Conservation (phyloP, 1,140 invertebrate genomes). For the Callitettix versicolor region DNA sequence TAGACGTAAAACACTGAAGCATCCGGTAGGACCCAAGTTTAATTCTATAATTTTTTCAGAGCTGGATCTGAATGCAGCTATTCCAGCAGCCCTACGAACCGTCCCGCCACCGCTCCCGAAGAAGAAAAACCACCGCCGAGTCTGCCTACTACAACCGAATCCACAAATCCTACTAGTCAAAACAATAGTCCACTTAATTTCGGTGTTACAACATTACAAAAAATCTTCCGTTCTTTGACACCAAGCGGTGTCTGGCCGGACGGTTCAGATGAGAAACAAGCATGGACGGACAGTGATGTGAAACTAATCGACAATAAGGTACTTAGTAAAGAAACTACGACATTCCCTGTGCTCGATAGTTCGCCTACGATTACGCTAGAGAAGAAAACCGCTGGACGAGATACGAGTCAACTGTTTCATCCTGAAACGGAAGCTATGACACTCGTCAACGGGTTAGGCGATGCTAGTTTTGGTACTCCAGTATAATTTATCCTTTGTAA, state of each 20-base stretch:
- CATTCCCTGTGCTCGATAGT: too few relatives aligned
- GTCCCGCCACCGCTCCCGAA: neutral
- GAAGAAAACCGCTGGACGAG: neutral
- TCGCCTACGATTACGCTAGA: neutral
- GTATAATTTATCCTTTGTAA: constrained; percentile 13
- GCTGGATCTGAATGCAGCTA: constrained; percentile 19
- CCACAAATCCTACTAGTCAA: neutral
- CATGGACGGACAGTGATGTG: neutral
- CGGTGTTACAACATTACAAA: constrained; percentile 25
- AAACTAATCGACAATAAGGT: neutral
- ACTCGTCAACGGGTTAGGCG: constrained; percentile 18
- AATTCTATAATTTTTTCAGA: constrained; percentile 9
- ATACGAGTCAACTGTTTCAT: constrained; percentile 17
- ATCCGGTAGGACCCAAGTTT: too few relatives aligned
- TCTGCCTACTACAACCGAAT: neutral
- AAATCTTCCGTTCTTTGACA: constrained; percentile 21
- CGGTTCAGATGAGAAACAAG: constrained; percentile 5
- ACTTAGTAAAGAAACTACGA: neutral
- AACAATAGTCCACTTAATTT: constrained; percentile 17
- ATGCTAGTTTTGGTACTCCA: constrained; percentile 22
- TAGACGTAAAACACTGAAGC: too few relatives aligned
- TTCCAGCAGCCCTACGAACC: constrained; percentile 15
- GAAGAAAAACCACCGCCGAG: neutral
- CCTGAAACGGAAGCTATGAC: constrained; percentile 11
- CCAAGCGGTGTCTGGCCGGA: constrained; percentile 17